Percentiles rank a stretch among this genome's conserved stretches.
Conservation (phyloP, 2,888 invertebrate species). For the Pemphredon lugubris region DNA sequence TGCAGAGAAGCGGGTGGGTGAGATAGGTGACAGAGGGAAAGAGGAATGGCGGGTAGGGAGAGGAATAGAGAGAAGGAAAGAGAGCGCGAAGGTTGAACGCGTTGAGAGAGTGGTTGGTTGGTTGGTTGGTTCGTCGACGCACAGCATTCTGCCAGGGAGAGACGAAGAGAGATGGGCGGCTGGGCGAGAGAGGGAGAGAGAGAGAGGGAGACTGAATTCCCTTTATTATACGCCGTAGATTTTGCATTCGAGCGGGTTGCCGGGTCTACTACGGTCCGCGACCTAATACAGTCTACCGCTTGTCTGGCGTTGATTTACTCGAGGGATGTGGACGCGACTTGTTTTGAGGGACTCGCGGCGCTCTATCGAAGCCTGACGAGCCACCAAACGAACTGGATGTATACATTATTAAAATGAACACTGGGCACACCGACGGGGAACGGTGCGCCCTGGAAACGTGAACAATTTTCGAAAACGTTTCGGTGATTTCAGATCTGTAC, state of each 20-base stretch:
- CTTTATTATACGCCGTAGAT: conserved; percentile 59
- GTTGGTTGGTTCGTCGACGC: conserved; percentile 61
- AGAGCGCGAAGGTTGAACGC: conserved; percentile 47
- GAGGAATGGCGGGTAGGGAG: neutral
- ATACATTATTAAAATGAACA: neutral
- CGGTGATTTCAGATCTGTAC: too few relatives aligned
- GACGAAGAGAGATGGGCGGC: conserved; percentile 33
- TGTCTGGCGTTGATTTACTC: conserved; percentile 56
- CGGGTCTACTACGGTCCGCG: conserved; percentile 51
- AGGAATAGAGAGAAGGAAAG: conserved; percentile 30
- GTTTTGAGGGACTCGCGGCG: conserved; percentile 39
- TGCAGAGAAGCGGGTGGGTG: conserved; percentile 43
- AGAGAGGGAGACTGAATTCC: conserved; percentile 40
- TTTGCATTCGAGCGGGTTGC: conserved; percentile 53
- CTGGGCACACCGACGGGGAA: too few relatives aligned
- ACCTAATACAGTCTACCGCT: conserved; percentile 47
- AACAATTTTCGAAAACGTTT: too few relatives aligned
- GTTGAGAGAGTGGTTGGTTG: conserved; percentile 41
- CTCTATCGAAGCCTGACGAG: conserved; percentile 47
- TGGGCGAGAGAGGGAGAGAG: neutral
- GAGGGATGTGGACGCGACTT: conserved; percentile 49
- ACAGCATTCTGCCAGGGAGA: conserved; percentile 45
- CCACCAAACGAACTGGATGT: conserved; percentile 38
- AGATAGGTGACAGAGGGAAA: conserved; percentile 52
- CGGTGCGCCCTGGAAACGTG: too few relatives aligned